Evolutionary conservation across 2,797 vertebrate genomes (phyloP).

Genomic region (Thunnus albacares): DNA sequence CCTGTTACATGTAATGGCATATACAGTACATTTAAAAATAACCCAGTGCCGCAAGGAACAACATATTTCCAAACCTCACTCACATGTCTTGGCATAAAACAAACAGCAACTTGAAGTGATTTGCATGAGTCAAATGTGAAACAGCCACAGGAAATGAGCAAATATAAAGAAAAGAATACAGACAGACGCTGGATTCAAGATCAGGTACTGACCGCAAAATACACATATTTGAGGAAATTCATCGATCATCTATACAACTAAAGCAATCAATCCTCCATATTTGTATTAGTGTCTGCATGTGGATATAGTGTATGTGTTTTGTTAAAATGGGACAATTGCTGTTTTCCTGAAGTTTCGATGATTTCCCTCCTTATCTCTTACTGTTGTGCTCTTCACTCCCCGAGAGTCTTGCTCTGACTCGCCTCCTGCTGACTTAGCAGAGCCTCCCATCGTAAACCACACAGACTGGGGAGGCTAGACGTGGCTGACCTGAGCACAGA

Average conservation of each 20-base stretch:
- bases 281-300: background rate
- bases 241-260: background rate
- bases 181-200: background rate
- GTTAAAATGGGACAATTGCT: background rate
- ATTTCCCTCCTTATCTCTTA: slow-evolving; percentile 41
- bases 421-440: slow-evolving; percentile 83
- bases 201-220: background rate
- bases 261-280: background rate
- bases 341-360: slow-evolving; percentile 31
- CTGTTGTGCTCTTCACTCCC: slow-evolving; percentile 46
- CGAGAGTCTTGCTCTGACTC: slow-evolving; percentile 75
- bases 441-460: slow-evolving; percentile 79
- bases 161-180: slow-evolving; percentile 3
- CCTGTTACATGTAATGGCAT: slow-evolving; percentile 15
- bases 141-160: background rate
- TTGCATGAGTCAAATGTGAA: slow-evolving; percentile 25
- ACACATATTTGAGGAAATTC: background rate
- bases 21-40: slow-evolving; percentile 41
- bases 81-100: slow-evolving; percentile 10
- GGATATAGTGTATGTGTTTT: background rate
- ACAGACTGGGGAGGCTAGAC: slow-evolving; percentile 77
- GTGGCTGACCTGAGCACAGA: slow-evolving; percentile 76
- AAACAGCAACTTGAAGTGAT: slow-evolving; percentile 7
- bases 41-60: slow-evolving; percentile 1
- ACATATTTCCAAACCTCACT: background rate